Evolutionary conservation across 1,140 invertebrate species (phyloP).

Genomic region (Drosophila melanica): DNA sequence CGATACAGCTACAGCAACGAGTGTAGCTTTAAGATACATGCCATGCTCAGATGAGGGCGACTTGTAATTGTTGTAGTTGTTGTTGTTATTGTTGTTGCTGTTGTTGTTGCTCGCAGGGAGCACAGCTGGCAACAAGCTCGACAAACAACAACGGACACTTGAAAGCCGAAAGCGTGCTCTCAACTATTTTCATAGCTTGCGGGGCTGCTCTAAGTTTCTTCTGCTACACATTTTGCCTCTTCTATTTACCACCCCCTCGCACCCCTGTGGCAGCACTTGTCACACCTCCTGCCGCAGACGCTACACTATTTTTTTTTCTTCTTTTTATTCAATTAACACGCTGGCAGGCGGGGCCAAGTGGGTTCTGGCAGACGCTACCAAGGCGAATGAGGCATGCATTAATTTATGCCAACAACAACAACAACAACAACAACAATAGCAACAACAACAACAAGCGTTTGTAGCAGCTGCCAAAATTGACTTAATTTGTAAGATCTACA

Average conservation of each 20-base stretch:
- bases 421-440: slow-evolving; percentile 7
- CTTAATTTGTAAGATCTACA: slow-evolving; percentile 67
- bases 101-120: slow-evolving; percentile 29
- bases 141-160: slow-evolving; percentile 50
- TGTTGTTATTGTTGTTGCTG: slow-evolving; percentile 9
- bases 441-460: slow-evolving; percentile 18
- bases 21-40: slow-evolving; percentile 37
- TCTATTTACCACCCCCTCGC: not conserved
- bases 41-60: slow-evolving; percentile 15
- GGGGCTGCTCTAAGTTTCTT: slow-evolving; percentile 34
- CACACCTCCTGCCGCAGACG: slow-evolving; percentile 9
- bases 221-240: slow-evolving; percentile 12
- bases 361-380: slow-evolving; percentile 25
- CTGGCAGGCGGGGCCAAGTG: slow-evolving; percentile 20
- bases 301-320: no score
- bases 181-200: slow-evolving; percentile 59
- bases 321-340: slow-evolving; percentile 77
- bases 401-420: slow-evolving; percentile 60
- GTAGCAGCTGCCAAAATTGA: slow-evolving; percentile 65
- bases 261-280: not conserved
- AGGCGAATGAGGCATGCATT: slow-evolving; percentile 55
- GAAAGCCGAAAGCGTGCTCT: slow-evolving; percentile 66
- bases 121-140: slow-evolving; percentile 44
- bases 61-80: slow-evolving; percentile 9
- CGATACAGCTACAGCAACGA: slow-evolving; percentile 39